Conservation (phyloP, 2,113 vertebrate species). For the Bufo bufo region DNA sequence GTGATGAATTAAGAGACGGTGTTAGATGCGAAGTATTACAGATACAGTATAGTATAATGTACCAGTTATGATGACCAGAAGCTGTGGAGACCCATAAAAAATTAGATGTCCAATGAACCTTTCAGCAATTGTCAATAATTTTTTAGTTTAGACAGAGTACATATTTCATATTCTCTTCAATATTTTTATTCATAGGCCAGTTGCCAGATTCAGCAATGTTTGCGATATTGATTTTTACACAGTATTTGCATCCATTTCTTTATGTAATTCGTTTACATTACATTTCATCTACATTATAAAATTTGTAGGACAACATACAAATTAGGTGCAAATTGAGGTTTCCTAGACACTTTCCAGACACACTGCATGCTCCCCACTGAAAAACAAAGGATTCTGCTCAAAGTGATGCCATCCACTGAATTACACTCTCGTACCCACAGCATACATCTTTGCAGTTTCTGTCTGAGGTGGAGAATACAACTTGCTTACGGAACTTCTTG, state of each 20-base stretch:
- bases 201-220: no score
- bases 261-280: neutral
- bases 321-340: neutral
- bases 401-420: neutral
- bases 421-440: conserved; percentile 77
- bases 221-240: neutral
- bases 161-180: no score
- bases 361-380: neutral
- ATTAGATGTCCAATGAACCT: no score
- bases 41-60: no score
- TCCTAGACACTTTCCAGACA: neutral
- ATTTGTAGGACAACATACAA: neutral
- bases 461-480: conserved; percentile 64
- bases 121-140: no score
- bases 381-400: neutral
- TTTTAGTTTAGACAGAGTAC: no score
- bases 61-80: no score
- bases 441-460: conserved; percentile 80
- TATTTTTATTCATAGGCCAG: no score
- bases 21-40: no score
- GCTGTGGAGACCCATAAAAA: no score
- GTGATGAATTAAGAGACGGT: no score
- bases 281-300: neutral
- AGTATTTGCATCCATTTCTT: neutral
- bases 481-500: conserved; percentile 55